Evolutionary conservation across 2,113 vertebrate genomes (phyloP).

Genomic region (Tringa solitaria): DNA sequence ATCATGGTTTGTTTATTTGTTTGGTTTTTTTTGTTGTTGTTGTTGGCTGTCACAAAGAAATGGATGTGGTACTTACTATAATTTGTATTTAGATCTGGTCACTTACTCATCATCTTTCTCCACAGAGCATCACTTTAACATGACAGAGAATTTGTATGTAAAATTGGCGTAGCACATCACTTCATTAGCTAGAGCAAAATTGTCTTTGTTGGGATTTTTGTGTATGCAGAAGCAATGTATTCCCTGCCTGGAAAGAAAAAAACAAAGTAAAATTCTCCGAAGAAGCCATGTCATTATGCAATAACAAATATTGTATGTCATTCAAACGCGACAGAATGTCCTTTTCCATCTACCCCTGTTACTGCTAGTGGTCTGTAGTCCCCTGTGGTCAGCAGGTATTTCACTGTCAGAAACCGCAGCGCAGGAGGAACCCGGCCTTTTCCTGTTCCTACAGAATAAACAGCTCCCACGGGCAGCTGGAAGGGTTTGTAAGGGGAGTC

Average conservation of each 20-base stretch:
- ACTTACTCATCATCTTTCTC: background rate
- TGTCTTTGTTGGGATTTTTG: background rate
- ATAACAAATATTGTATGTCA: background rate
- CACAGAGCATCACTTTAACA: background rate
- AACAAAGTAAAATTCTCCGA: background rate
- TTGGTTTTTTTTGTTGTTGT: background rate
- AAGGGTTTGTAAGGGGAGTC: background rate
- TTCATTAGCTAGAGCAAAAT: background rate
- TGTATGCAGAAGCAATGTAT: background rate
- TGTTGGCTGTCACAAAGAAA: background rate
- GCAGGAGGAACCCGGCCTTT: background rate
- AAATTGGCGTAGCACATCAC: background rate
- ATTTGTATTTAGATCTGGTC: background rate
- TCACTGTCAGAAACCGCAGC: background rate
- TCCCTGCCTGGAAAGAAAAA: background rate
- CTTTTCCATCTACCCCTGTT: background rate
- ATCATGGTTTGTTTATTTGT: background rate
- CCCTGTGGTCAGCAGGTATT: background rate
- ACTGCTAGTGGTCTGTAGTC: background rate
- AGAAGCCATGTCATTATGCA: background rate
- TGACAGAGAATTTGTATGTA: background rate
- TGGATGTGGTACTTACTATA: background rate
- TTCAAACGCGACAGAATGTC: background rate
- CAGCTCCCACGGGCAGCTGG: background rate
- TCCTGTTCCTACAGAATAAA: background rate